Base-by-base conservation (phyloP, 2,113 vertebrate species). In the Barbus barbus region DNA sequence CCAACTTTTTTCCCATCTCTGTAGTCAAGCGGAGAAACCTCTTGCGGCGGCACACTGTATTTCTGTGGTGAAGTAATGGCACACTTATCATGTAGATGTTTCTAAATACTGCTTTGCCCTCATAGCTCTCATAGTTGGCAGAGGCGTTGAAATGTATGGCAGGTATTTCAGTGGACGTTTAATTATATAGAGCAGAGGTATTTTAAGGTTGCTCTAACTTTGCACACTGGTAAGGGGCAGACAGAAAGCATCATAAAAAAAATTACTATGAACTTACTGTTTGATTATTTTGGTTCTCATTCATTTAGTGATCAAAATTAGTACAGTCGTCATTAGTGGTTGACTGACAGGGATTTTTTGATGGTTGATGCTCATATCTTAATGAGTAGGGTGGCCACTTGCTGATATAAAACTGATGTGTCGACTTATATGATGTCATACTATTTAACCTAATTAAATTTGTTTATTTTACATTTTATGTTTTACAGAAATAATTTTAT, bases 51-150 rank as follows among this genome's bases (percentile, higher is more conserved):
- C 56, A 36, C 44, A 53, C 83, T 69, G 77, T 89, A 86, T 91
- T 92, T 92, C 87, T 91, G 90, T 87, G 90, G 88, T 83, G 41
- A 67, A 82, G 85, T 90, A 92, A 93, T 89, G 61, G 11, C 86
- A 89, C 20, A 69, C 83, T 87, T 38, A 72, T 87, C 67, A 53
- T 60, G 51, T 56, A 46, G 60, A 65, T 2, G 44, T n/a, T 83
- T 69, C 81, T 80, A 80, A 85, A 85, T 80, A 44, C 58, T 61
- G 73, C 51, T 90, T 79, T 46, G 58, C 69, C 88, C 91, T 90
- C 87, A 83, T 73, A 86, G 87, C 82, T 78, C 87, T 46, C 75
- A 71, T 73, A 82, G 18, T 16, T 86, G 85, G 86, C 87, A 86
- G 86, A 90, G 77, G n/a, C 83, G 60, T 56, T 76, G 58, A 72